phyloP scores from a whole-genome alignment of 2,888 invertebrate species.

The Arge pagana region DNA sequence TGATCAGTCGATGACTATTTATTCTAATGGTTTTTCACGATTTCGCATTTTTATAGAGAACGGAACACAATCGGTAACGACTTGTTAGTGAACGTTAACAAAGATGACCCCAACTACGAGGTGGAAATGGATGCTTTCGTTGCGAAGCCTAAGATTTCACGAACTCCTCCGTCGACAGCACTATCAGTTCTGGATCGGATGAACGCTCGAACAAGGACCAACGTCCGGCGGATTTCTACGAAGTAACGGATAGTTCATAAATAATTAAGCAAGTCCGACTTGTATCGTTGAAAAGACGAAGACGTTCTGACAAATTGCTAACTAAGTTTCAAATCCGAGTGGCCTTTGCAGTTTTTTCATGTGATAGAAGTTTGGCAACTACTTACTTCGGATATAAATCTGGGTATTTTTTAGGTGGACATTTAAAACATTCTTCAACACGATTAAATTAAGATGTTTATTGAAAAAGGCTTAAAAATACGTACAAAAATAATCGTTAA shows the following conservation, averaged over 20 bases:
- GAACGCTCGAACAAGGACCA: constrained; percentile 16
- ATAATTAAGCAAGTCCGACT: no score
- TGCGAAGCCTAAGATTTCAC: constrained; percentile 47
- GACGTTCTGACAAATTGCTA: no score
- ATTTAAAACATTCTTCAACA: no score
- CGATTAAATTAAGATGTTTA: no score
- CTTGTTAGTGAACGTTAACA: constrained; percentile 22
- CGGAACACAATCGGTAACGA: background rate
- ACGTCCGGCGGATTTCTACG: constrained; percentile 1
- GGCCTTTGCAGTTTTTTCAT: no score
- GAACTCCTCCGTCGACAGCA: constrained; percentile 42
- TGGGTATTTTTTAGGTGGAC: no score
- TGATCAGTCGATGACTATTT: background rate
- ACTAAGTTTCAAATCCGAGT: constrained; percentile 28
- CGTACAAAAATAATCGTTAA: no score
- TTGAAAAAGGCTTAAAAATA: no score
- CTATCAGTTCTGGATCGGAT: constrained; percentile 4
- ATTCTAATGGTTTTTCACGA: background rate
- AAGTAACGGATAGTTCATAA: constrained; percentile 13
- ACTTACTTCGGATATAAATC: no score
- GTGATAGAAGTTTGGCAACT: no score
- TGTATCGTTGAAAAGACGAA: no score
- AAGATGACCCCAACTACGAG: constrained; percentile 26
- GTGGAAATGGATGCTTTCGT: constrained; percentile 39
- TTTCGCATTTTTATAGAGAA: background rate